Evolutionary conservation across 2,888 invertebrate species (phyloP).

Genomic region (Corbicula japonica): DNA sequence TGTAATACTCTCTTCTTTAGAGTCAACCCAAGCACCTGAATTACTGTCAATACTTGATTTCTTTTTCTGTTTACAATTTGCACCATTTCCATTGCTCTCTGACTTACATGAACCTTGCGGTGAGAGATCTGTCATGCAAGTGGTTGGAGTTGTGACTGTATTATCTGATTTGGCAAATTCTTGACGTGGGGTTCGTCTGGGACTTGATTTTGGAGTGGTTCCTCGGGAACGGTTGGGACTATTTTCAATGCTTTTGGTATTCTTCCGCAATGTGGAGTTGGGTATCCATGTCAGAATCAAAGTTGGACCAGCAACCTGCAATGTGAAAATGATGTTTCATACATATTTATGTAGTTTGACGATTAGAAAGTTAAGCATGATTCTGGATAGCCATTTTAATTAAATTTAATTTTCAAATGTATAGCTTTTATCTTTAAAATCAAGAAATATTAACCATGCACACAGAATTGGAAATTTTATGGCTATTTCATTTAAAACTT

Average conservation of each 20-base stretch:
- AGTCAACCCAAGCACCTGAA: constrained; percentile 72
- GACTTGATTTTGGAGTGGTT: constrained; percentile 78
- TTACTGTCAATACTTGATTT: constrained; percentile 74
- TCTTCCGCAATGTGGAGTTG: constrained; percentile 94
- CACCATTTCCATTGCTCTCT: constrained; percentile 60
- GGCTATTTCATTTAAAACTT: too few species aligned
- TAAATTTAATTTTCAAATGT: too few species aligned
- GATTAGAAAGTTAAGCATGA: too few species aligned
- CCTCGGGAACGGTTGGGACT: constrained; percentile 82
- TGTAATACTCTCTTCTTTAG: constrained; percentile 70
- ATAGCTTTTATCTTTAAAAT: too few species aligned
- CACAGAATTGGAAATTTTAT: too few species aligned
- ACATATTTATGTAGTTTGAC: too few species aligned
- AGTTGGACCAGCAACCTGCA: constrained; percentile 89
- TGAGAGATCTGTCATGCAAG: constrained; percentile 66
- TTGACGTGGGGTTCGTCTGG: constrained; percentile 78
- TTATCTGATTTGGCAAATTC: constrained; percentile 79
- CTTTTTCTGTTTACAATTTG: constrained; percentile 30
- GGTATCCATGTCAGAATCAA: constrained; percentile 98
- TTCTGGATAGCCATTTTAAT: too few species aligned
- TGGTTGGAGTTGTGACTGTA: constrained; percentile 70
- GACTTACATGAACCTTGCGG: constrained; percentile 74
- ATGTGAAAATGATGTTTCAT: too few species aligned
- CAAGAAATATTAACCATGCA: too few species aligned
- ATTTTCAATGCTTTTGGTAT: constrained; percentile 89